These are phyloP conservation scores for Serinus canaria DNA, from an alignment of 2,113 vertebrate genomes.

Conservation along the genomic window DNA sequence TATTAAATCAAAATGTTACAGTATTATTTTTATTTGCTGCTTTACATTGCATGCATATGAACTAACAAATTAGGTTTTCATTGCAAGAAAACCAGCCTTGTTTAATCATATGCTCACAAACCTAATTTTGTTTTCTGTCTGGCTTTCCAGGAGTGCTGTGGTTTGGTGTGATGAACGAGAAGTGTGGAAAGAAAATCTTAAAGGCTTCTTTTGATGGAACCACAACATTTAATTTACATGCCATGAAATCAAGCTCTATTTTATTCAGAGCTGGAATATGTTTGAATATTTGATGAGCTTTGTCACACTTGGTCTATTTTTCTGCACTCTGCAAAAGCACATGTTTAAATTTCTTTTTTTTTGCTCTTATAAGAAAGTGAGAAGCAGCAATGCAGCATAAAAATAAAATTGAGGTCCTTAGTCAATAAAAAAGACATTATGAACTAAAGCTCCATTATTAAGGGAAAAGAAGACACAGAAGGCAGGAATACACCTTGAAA, in stretches of 20 bases:
- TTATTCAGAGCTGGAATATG: neutral
- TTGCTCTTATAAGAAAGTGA: neutral
- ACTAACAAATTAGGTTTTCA: neutral
- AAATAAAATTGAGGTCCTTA: neutral
- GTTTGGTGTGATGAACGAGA: neutral
- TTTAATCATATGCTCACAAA: neutral
- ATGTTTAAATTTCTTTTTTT: neutral
- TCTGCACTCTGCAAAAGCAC: neutral
- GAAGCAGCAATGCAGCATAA: neutral
- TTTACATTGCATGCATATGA: neutral
- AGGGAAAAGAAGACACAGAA: neutral
- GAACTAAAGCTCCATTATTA: neutral
- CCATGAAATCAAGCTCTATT: neutral
- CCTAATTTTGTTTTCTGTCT: neutral
- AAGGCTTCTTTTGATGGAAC: neutral
- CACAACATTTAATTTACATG: neutral
- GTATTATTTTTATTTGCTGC: neutral
- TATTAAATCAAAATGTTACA: neutral
- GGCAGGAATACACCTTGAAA: neutral
- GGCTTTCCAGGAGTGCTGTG: neutral
- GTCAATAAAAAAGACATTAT: neutral
- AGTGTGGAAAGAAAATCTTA: neutral
- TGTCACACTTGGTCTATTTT: neutral
- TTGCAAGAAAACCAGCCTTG: neutral
- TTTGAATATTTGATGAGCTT: neutral